Evolutionary conservation across 2,888 invertebrate genomes (phyloP).

Genomic region (Nemoura dubitans): DNA sequence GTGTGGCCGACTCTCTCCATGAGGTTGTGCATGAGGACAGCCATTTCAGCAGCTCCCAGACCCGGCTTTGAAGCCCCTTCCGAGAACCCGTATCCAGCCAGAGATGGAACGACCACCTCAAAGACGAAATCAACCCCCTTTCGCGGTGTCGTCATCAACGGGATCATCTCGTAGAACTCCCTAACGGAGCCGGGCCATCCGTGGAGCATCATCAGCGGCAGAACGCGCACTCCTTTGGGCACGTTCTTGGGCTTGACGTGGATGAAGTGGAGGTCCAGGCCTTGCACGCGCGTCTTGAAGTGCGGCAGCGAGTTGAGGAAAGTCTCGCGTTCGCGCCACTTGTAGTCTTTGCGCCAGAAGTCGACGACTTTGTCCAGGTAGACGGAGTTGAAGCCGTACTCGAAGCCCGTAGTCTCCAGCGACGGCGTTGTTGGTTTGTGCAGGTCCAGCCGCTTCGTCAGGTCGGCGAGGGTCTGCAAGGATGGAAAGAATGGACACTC

Average conservation of each 20-base stretch:
- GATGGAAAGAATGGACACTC: not conserved
- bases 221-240: slow-evolving; percentile 60
- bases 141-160: slow-evolving; percentile 67
- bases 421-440: slow-evolving; percentile 61
- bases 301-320: slow-evolving; percentile 75
- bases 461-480: slow-evolving; percentile 67
- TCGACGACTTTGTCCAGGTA: slow-evolving; percentile 50
- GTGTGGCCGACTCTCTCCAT: slow-evolving; percentile 74
- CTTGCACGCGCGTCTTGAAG: slow-evolving; percentile 74
- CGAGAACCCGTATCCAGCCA: slow-evolving; percentile 77
- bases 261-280: slow-evolving; percentile 78
- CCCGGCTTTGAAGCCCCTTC: slow-evolving; percentile 57
- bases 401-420: slow-evolving; percentile 72
- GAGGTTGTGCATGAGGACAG: slow-evolving; percentile 70
- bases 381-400: slow-evolving; percentile 37
- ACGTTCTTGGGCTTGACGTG: slow-evolving; percentile 69
- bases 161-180: slow-evolving; percentile 82
- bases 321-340: slow-evolving; percentile 61
- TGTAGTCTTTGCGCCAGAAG: slow-evolving; percentile 62
- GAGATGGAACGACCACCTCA: slow-evolving; percentile 73
- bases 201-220: slow-evolving; percentile 78
- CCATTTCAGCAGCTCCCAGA: slow-evolving; percentile 60
- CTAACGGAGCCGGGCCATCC: slow-evolving; percentile 88
- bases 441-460: slow-evolving; percentile 66
- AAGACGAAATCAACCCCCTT: slow-evolving; percentile 69